Conservation (phyloP, 2,888 invertebrate species). For the Acronicta alni region DNA sequence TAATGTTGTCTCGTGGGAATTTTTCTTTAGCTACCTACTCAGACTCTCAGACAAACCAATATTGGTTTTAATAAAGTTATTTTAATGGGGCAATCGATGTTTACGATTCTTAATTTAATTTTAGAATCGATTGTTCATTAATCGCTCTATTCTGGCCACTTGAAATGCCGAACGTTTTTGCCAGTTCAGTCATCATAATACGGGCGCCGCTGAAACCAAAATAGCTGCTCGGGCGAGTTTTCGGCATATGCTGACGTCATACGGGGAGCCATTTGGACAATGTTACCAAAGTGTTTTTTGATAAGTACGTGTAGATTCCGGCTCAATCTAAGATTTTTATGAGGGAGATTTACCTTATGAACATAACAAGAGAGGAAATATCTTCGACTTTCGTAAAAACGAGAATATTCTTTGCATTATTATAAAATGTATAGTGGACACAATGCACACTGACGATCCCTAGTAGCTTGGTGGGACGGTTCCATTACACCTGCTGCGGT, state of each 20-base stretch:
- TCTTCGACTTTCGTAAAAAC: not conserved
- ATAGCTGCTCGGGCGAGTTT: conserved; percentile 75
- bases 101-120: conserved; percentile 45
- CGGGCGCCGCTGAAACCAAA: conserved; percentile 73
- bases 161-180: conserved; percentile 77
- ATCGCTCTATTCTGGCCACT: conserved; percentile 67
- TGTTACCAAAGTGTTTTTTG: conserved; percentile 62
- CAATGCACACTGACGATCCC: conserved; percentile 31
- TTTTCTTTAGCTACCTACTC: conserved; percentile 31
- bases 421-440: conserved; percentile 15
- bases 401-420: conserved; percentile 5
- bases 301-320: conserved; percentile 27
- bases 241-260: conserved; percentile 81
- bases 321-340: not conserved
- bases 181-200: conserved; percentile 77
- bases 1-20: conserved; percentile 54
- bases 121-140: conserved; percentile 63
- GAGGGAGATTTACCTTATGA: not conserved
- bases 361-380: not conserved
- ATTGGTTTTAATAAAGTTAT: conserved; percentile 32
- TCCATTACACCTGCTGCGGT: conserved; percentile 81
- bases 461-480: conserved; percentile 46
- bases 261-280: conserved; percentile 77
- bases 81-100: conserved; percentile 38
- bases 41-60: conserved; percentile 24